These are phyloP conservation scores for Cavia aperea DNA, from an alignment of 2,113 vertebrate species.

Conservation along the genomic window DNA sequence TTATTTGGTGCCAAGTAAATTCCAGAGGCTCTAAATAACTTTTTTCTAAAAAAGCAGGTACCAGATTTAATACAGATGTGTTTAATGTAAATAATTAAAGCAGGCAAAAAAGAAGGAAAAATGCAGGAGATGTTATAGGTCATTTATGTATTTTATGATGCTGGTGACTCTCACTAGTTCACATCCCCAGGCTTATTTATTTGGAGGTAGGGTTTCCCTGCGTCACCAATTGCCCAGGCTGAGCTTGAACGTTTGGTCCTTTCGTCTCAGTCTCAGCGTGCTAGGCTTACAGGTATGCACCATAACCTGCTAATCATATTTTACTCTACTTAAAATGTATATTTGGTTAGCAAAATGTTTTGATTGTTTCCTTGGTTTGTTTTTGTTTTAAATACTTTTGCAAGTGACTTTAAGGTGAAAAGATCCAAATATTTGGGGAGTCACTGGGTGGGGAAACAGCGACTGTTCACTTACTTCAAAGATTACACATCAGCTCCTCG, in stretches of 20 bases:
- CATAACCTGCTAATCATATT: background rate
- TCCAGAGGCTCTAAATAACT: background rate
- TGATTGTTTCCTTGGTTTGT: no score
- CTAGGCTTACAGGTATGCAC: background rate
- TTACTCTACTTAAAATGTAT: background rate
- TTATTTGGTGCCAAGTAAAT: background rate
- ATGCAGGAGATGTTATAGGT: no score
- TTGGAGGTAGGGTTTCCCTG: background rate
- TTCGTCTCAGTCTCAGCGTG: background rate
- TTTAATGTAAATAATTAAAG: background rate
- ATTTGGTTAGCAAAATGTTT: no score
- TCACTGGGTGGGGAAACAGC: no score
- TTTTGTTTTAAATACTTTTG: no score
- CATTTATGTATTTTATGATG: no score
- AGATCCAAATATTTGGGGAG: background rate
- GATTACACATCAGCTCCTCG: no score
- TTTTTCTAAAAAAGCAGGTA: background rate
- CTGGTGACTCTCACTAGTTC: no score
- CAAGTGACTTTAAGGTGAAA: no score
- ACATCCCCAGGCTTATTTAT: background rate
- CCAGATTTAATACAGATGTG: background rate
- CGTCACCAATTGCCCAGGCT: background rate
- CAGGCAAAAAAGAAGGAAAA: background rate
- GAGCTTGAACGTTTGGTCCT: background rate
- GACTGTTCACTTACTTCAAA: no score